Evolutionary conservation across 1,140 invertebrate genomes (phyloP), one percentile per base, ranked within the genome.

Genomic region (Calycopis cecrops): DNA sequence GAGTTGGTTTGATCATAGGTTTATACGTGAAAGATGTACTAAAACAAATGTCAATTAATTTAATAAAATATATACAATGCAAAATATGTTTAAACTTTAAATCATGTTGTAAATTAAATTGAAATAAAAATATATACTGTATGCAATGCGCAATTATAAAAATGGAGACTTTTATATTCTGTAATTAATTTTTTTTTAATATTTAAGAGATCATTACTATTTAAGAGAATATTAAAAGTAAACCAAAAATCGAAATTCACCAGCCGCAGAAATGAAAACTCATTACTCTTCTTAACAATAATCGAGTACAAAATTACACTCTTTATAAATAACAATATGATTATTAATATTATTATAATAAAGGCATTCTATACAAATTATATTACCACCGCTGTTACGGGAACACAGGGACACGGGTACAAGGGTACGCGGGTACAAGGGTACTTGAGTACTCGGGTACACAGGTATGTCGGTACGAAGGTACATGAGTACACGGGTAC

Each of bases 261-360:
- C 62, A 59, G 58, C 56, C 54, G 54, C 14, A 54, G 50, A 62
- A 52, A 59, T 51, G 59, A 60, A 59, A 61, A 60, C 55, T 52
- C 35, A 59, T 54, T 52, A 48, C 48, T 55, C 48, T 48, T 47
- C 65, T 68, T 68, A 68, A 57, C 52, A 62, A 58, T 65, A 64
- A 62, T 49, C 52, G 60, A 65, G 65, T 68, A 68, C 62, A 68
- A 68, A 68, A 68, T 68, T 68, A 68, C 65, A 64, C 48, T 61
- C 58, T 63, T 64, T 60, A 57, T 57, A 57, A 62, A 62, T 63
- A 58, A 67, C 63, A 67, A 67, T 64, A 67, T 67, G 40, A 62
- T 60, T 44, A 59, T 61, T 62, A 55, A 56, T 49, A 28, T 55
- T 55, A 54, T 52, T 52, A 42, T 58, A 51, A 58, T 48, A 56